phyloP scores from a whole-genome alignment of 2,888 invertebrate species.

The Drosophila algonquin region DNA sequence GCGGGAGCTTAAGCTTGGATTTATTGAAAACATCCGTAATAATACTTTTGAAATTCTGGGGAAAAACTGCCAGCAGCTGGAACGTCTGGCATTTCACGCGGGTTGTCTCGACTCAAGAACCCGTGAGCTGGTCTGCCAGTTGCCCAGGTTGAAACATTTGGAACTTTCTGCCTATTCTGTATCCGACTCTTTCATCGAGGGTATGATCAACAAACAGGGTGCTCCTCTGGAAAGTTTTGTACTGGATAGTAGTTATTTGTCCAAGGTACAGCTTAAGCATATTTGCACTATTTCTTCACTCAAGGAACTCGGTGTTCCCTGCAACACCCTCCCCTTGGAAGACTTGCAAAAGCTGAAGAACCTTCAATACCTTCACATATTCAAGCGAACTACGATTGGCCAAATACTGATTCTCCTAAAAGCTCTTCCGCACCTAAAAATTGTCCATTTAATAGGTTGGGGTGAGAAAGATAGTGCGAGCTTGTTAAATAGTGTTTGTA shows the following conservation, averaged over 20 bases:
- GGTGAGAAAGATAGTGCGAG: no score
- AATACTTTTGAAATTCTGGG: slow-evolving; percentile 22
- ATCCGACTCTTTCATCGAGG: slow-evolving; percentile 5
- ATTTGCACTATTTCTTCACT: slow-evolving; percentile 29
- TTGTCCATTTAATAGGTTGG: neutral
- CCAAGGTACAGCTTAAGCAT: neutral
- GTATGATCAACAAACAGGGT: no score
- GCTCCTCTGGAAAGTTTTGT: slow-evolving; percentile 26
- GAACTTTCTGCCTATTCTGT: neutral
- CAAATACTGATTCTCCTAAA: slow-evolving; percentile 21
- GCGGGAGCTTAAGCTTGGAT: slow-evolving; percentile 9
- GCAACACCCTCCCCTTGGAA: neutral
- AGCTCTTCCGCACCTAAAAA: neutral
- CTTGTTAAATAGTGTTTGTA: neutral
- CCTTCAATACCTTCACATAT: slow-evolving; percentile 24
- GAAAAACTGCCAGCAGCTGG: slow-evolving; percentile 11
- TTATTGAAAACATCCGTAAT: neutral
- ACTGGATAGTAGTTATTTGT: no score
- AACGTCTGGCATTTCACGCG: neutral
- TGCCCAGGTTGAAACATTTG: slow-evolving; percentile 38
- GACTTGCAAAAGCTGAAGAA: slow-evolving; percentile 4
- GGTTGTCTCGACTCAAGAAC: neutral
- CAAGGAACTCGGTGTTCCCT: slow-evolving; percentile 25
- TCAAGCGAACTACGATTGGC: slow-evolving; percentile 7
- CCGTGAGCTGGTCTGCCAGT: slow-evolving; percentile 14